These are phyloP conservation scores for Ips nitidus DNA, from an alignment of 1,140 invertebrate genomes.

Conservation along the genomic window DNA sequence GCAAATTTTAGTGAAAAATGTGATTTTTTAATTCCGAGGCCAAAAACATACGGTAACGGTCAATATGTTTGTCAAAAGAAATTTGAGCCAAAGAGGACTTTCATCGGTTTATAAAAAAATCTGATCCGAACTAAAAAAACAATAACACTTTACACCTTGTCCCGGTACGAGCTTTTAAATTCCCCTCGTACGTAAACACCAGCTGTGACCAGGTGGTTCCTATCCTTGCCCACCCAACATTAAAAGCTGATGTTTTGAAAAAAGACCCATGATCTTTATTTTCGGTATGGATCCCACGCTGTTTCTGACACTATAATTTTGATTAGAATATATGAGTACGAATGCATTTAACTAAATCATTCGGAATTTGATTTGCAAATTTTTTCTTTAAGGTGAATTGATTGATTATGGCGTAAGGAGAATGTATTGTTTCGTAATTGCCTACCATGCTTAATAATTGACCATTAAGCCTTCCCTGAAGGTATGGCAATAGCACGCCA, in stretches of 20 bases:
- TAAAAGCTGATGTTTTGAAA: conserved; percentile 7
- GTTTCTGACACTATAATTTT: neutral
- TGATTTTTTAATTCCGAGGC: too few relatives aligned
- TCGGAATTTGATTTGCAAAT: neutral
- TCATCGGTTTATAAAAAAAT: neutral
- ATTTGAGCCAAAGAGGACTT: neutral
- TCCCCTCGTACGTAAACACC: conserved; percentile 1
- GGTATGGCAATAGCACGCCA: conserved; percentile 2
- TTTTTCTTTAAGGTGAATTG: too few relatives aligned
- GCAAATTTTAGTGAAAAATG: too few relatives aligned
- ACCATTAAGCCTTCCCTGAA: conserved; percentile 10
- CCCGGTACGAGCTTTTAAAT: conserved; percentile 1
- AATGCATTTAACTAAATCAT: neutral
- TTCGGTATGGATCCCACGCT: neutral
- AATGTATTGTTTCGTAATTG: conserved; percentile 7
- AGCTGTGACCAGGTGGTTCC: conserved; percentile 11
- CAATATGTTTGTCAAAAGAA: neutral
- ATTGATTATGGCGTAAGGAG: conserved; percentile 1
- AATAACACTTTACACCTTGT: conserved; percentile 6
- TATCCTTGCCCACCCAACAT: conserved; percentile 8
- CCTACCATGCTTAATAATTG: conserved; percentile 3
- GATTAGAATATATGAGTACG: neutral
- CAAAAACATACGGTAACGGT: neutral
- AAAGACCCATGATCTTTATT: conserved; percentile 3
- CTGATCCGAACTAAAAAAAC: neutral